These are phyloP conservation scores for Manis pentadactyla DNA, from an alignment of 2,797 vertebrate species.

Conservation along the genomic window DNA sequence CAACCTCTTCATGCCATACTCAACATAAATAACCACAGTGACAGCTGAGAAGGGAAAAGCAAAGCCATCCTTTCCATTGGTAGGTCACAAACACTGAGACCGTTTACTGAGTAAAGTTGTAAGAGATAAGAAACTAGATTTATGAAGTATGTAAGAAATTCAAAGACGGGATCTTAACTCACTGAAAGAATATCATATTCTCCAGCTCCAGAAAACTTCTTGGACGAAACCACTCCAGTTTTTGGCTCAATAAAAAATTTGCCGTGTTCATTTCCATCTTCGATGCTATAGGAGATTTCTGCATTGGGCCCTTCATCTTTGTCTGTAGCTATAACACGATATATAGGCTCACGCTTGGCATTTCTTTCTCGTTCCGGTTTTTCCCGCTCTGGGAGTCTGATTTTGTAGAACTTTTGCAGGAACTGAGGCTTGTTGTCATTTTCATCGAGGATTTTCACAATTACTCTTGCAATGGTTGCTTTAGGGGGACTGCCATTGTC, in stretches of 20 bases:
- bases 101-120: background rate
- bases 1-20: background rate
- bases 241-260: conserved; percentile 99
- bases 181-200: conserved; percentile 99
- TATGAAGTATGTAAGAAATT: background rate
- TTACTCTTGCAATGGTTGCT: conserved; percentile 93
- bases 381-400: conserved; percentile 94
- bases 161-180: conserved; percentile 82
- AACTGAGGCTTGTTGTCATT: conserved; percentile 97
- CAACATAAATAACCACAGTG: background rate
- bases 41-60: background rate
- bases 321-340: conserved; percentile 95
- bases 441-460: conserved; percentile 96
- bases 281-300: conserved; percentile 98
- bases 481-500: conserved; percentile 93
- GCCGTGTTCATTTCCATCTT: conserved; percentile 95
- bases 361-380: conserved; percentile 91
- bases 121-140: background rate
- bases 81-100: background rate
- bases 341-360: conserved; percentile 92
- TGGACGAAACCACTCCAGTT: conserved; percentile 97
- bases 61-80: background rate
- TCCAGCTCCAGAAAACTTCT: conserved; percentile 94
- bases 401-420: conserved; percentile 98
- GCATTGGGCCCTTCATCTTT: conserved; percentile 95